phyloP scores from a whole-genome alignment of 2,797 vertebrate species.

The Malacoraja senta region DNA sequence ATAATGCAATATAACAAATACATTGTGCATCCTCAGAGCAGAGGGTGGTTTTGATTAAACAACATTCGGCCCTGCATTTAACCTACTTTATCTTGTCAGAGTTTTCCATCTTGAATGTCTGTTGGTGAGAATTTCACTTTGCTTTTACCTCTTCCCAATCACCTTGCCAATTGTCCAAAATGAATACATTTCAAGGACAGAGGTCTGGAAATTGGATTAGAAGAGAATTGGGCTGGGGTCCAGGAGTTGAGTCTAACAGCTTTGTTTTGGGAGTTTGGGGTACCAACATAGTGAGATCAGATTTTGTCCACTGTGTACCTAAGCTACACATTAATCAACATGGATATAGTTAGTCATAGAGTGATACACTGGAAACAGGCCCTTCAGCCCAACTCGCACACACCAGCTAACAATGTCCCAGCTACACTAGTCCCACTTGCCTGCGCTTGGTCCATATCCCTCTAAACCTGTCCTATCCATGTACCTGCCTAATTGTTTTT shows the following conservation, averaged over 20 bases:
- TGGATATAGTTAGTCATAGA: background rate
- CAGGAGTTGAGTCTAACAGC: background rate
- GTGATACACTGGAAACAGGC: no score
- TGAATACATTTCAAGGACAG: background rate
- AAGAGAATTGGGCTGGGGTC: background rate
- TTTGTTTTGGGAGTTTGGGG: background rate
- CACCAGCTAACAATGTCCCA: no score
- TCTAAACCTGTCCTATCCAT: no score
- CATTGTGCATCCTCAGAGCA: background rate
- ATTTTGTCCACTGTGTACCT: background rate
- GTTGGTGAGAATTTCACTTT: no score
- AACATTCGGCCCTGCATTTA: background rate
- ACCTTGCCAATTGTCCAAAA: background rate
- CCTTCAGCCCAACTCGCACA: no score
- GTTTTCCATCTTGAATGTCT: background rate
- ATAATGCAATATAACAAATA: background rate
- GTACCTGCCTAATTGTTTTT: no score
- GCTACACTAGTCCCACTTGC: no score
- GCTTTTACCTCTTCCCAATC: background rate
- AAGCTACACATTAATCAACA: background rate
- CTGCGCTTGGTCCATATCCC: no score
- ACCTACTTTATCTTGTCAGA: background rate
- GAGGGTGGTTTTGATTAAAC: background rate
- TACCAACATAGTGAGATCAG: background rate
- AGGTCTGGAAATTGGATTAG: background rate